phyloP scores from a whole-genome alignment of 2,113 vertebrate species.

The Microtus pennsylvanicus region DNA sequence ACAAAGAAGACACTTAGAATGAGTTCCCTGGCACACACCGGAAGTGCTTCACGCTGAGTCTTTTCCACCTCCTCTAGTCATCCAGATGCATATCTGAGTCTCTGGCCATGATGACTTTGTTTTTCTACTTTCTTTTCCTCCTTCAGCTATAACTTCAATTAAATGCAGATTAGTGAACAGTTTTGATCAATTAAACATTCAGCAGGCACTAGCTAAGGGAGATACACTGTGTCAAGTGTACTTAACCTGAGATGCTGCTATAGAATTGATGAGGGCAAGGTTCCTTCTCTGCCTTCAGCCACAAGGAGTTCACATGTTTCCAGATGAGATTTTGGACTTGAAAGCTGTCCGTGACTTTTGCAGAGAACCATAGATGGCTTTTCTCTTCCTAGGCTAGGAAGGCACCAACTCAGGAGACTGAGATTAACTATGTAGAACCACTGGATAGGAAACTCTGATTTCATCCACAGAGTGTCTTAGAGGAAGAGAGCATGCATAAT shows the following conservation, averaged over 20 bases:
- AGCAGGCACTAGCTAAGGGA: not conserved
- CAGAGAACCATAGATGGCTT: too few species aligned
- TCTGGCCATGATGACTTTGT: slow-evolving; percentile 7
- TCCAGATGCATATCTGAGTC: not conserved
- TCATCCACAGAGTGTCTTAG: rapidly evolving
- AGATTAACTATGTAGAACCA: not conserved
- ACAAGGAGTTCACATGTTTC: rapidly evolving
- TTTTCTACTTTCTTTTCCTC: not conserved
- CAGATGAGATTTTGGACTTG: not conserved
- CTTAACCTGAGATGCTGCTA: not conserved
- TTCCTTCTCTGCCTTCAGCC: not conserved
- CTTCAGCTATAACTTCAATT: slow-evolving; percentile 46
- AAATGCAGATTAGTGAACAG: not conserved
- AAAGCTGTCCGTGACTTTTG: not conserved
- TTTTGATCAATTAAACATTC: slow-evolving; percentile 13
- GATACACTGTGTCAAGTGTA: not conserved
- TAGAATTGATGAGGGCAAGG: not conserved
- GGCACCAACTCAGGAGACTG: rapidly evolving
- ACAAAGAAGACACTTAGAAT: not conserved
- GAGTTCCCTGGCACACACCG: not conserved
- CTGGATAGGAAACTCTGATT: not conserved
- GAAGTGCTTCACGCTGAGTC: not conserved
- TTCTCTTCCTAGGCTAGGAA: not conserved
- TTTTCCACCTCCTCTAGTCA: not conserved
- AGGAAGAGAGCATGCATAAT: not conserved